Evolutionary conservation across 2,888 invertebrate species (phyloP), one percentile per base, ranked within the genome.

Genomic region (Mactromeris polynyma): DNA sequence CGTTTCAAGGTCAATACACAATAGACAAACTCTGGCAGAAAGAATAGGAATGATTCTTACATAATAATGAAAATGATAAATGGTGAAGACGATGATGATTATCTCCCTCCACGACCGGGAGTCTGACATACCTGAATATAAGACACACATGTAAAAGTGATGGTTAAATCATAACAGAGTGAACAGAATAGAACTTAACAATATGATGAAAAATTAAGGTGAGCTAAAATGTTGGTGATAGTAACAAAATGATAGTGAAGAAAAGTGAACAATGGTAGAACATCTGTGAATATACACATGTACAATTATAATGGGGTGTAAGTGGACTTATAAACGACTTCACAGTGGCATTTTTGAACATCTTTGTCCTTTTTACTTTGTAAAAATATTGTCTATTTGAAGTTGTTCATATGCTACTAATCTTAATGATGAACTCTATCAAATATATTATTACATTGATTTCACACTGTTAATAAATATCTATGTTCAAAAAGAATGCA

Each of bases 11-110:
- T n/a, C 9, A 19, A 19, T 0, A 38, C 40, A 36, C 38, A 38
- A 1, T 33, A 77, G 17, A 33, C 40, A 77, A 19, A 77, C 36
- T 36, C 36, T 38, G 36, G 21, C 17, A 36, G 6, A 36, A 40
- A 38, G 36, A 9, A 77, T 21, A 80, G 14, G 17, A 83, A 83
- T 40, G 40, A 73, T 77, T 36, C 77, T 73, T 83, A 83, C 83
- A 51, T 64, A 26, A 58, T 21, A 73, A 73, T 73, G 36, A 36
- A 36, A 36, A 73, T 73, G 73, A 33, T 73, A 73, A 36, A 77
- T 83, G 83, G 77, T 83, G 69, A 81, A 6, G 54, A 69, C 69
- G 69, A 40, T 69, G 73, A 33, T 83, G 73, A 46, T 83, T 73
- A 83, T 77, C 58, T 46, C 69, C 31, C 36, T 33, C 84, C 84